phyloP scores from a whole-genome alignment of 2,797 vertebrate genomes.

The Neopelma chrysocephalum region DNA sequence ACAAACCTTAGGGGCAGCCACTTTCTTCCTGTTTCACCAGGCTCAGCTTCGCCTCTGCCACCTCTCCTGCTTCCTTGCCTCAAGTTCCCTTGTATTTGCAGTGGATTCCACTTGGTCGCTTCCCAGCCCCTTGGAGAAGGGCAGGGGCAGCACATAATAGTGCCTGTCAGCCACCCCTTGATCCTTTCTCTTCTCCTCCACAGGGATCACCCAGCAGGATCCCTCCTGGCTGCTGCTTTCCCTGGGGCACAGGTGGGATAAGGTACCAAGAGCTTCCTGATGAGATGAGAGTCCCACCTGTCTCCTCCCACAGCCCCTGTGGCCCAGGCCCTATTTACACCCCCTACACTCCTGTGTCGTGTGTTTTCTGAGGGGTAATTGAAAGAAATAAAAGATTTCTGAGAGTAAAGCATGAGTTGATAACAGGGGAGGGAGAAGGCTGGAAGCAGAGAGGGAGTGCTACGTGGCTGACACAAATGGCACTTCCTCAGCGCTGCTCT shows the following conservation, averaged over 20 bases:
- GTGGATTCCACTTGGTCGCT: accelerated
- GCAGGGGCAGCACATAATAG: accelerated
- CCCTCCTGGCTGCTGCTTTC: accelerated
- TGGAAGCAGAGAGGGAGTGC: accelerated
- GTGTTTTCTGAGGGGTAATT: accelerated
- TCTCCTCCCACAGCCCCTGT: not conserved
- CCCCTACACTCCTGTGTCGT: accelerated
- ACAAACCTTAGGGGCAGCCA: not conserved
- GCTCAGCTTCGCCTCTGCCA: accelerated
- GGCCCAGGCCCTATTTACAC: accelerated
- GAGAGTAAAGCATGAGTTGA: accelerated
- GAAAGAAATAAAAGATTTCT: not conserved
- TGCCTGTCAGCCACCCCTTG: accelerated
- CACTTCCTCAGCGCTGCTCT: not conserved
- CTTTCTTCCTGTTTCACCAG: accelerated
- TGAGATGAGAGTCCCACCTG: too few relatives aligned
- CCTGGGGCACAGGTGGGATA: not conserved
- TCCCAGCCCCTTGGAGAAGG: accelerated
- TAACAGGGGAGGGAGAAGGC: not conserved
- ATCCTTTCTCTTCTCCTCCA: too few relatives aligned
- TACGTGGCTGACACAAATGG: not conserved
- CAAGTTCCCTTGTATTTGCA: accelerated
- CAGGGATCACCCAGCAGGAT: accelerated
- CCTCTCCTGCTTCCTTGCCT: not conserved
- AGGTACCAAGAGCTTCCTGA: not conserved